phyloP scores from a whole-genome alignment of 2,888 invertebrate genomes.

The Drepanosiphum platanoidis region DNA sequence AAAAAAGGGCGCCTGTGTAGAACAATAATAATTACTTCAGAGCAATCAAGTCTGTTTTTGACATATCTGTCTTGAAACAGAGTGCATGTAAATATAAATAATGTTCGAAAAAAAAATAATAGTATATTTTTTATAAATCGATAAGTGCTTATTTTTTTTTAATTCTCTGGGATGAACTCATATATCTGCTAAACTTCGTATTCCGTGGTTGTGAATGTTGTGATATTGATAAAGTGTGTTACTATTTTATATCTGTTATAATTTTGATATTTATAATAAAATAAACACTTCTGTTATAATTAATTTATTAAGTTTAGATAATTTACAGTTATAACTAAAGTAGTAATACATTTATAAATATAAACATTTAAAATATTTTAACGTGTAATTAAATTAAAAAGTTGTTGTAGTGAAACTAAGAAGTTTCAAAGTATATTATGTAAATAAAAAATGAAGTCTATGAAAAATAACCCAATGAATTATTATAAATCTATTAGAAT shows the following conservation, averaged over 20 bases:
- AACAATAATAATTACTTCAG: constrained; percentile 33
- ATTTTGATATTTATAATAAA: too few relatives aligned
- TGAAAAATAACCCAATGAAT: not conserved
- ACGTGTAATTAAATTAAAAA: too few relatives aligned
- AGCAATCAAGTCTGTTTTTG: constrained; percentile 33
- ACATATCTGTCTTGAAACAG: not conserved
- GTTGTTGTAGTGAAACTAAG: not conserved
- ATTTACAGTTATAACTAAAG: not conserved
- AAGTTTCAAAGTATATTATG: not conserved
- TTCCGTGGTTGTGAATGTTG: too few relatives aligned
- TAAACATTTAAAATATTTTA: not conserved
- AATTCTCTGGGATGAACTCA: too few relatives aligned
- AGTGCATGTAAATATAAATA: not conserved
- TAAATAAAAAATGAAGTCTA: not conserved
- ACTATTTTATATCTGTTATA: too few relatives aligned
- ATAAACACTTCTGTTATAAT: too few relatives aligned
- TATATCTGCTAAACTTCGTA: too few relatives aligned
- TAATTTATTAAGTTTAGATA: not conserved
- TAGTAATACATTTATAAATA: not conserved
- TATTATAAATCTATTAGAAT: too few relatives aligned
- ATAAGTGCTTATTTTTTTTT: too few relatives aligned
- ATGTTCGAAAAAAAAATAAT: too few relatives aligned
- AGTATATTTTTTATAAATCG: too few relatives aligned
- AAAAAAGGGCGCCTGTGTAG: not conserved
- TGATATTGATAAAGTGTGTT: too few relatives aligned